phyloP scores from a whole-genome alignment of 1,140 invertebrate species.

The Drosophila nikananu region DNA sequence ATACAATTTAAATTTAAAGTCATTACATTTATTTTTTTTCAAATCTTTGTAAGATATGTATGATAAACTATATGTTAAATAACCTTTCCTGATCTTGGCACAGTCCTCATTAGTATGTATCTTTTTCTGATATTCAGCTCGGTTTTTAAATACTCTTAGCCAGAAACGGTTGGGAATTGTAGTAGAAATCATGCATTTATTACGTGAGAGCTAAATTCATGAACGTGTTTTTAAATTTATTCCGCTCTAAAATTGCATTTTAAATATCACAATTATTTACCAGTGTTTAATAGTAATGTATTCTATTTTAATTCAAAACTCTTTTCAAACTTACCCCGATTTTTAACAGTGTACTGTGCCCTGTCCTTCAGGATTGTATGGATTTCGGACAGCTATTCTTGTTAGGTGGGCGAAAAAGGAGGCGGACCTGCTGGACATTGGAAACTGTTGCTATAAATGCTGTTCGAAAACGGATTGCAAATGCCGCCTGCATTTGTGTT shows the following conservation, averaged over 20 bases:
- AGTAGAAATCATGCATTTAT: neutral
- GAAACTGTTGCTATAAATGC: slow-evolving; percentile 59
- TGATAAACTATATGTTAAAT: too few relatives aligned
- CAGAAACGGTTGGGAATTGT: neutral
- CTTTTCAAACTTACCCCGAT: neutral
- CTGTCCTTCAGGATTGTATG: slow-evolving; percentile 23
- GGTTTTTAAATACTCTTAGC: neutral
- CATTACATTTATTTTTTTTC: fast-evolving
- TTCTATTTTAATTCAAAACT: neutral
- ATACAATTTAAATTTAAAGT: neutral
- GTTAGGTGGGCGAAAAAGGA: slow-evolving; percentile 40
- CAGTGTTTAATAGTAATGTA: neutral
- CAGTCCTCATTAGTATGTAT: too few relatives aligned
- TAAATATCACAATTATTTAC: neutral
- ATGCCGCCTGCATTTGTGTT: slow-evolving; percentile 40
- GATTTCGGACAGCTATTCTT: slow-evolving; percentile 42
- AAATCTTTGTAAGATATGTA: neutral
- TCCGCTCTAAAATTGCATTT: neutral
- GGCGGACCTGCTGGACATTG: slow-evolving; percentile 6
- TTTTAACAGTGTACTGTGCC: neutral
- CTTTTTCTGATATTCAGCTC: neutral
- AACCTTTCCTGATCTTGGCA: neutral
- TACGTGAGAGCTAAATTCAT: fast-evolving
- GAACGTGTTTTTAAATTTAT: too few relatives aligned
- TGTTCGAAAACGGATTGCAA: slow-evolving; percentile 71